Evolutionary conservation across 2,113 vertebrate genomes (phyloP).

Genomic region (Zosterops pallidus): DNA sequence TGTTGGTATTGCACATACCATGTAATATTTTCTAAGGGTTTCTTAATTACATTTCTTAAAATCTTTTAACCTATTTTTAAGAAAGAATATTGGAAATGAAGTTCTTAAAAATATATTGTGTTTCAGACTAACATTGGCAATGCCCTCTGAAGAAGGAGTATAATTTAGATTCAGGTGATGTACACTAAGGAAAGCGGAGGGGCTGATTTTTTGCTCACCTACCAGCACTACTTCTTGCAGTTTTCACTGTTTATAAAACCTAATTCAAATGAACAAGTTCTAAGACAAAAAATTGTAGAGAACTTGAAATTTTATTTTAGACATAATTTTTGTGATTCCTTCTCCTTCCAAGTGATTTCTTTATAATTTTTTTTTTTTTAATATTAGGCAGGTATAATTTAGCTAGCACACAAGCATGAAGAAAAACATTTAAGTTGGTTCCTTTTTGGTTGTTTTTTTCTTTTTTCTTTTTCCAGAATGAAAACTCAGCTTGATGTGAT

Average conservation of each 20-base stretch:
- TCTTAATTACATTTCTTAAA: neutral
- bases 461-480: slow-evolving; percentile 31
- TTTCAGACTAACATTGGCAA: neutral
- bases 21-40: neutral
- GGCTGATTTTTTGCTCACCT: neutral
- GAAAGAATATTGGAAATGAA: neutral
- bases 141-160: neutral
- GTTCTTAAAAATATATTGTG: neutral
- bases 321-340: neutral
- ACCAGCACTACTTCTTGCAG: neutral
- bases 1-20: neutral
- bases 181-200: neutral
- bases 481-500: slow-evolving; percentile 72
- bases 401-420: neutral
- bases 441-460: fast-evolving
- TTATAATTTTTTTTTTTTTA: neutral
- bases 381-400: neutral
- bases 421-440: neutral
- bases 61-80: neutral
- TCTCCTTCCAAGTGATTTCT: neutral
- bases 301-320: neutral
- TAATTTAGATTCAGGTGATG: neutral
- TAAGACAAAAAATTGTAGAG: neutral
- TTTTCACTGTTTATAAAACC: neutral
- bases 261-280: neutral